Conservation (phyloP, 30 jellyfish, hydroid and myxozoan genomes). For the Clytia hemisphaerica region DNA sequence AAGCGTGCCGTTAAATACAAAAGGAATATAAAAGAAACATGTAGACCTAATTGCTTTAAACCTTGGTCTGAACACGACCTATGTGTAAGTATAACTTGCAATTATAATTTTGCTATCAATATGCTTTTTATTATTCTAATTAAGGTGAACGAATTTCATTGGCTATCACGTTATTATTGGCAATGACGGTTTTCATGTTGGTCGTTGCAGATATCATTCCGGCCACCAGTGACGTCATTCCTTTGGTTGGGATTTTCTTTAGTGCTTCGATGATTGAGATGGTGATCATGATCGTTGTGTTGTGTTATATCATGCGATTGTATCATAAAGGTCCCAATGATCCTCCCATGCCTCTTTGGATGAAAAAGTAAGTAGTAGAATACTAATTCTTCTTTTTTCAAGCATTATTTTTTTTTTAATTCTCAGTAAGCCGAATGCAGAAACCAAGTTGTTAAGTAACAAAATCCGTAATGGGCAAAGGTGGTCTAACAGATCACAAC, state of each 20-base stretch:
- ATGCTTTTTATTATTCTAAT: background rate
- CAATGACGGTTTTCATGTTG: conserved; percentile 89
- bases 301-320: conserved; percentile 70
- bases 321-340: conserved; percentile 73
- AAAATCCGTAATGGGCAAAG: too few species aligned
- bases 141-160: conserved; percentile 78
- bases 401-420: too few species aligned
- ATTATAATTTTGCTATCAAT: background rate
- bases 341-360: conserved; percentile 93
- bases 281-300: conserved; percentile 78
- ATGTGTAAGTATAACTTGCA: too few species aligned
- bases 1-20: too few species aligned
- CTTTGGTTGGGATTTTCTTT: conserved; percentile 75
- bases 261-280: conserved; percentile 93
- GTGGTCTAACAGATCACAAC: too few species aligned
- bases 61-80: too few species aligned
- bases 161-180: conserved; percentile 67
- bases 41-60: too few species aligned
- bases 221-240: conserved; percentile 80
- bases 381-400: background rate
- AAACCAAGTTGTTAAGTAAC: background rate
- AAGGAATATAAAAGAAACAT: too few species aligned
- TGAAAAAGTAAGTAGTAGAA: conserved; percentile 54
- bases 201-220: conserved; percentile 90
- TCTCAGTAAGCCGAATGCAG: background rate